Conservation (phyloP, 1,140 invertebrate genomes). For the Stratiolaelaps scimitus region DNA sequence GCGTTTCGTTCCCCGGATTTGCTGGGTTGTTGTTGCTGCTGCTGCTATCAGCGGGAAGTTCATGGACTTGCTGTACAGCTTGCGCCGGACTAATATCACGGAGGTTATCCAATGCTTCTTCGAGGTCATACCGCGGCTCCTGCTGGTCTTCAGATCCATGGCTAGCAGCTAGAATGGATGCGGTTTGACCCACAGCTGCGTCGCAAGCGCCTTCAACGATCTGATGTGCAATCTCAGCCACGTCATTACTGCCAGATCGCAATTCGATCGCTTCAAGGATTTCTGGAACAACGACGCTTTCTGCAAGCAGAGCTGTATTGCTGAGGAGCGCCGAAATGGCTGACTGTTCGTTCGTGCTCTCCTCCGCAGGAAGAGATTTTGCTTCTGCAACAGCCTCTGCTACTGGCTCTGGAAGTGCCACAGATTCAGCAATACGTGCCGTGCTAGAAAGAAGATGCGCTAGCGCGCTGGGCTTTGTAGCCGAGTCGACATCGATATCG, state of each 20-base stretch:
- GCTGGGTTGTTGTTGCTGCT: no score
- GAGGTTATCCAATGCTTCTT: constrained; percentile 15
- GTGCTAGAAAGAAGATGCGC: constrained; percentile 19
- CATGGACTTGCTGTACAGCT: not conserved
- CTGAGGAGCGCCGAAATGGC: constrained; percentile 27
- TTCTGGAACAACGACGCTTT: constrained; percentile 24
- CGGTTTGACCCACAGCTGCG: constrained; percentile 8
- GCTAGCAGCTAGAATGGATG: not conserved
- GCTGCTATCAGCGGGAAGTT: no score
- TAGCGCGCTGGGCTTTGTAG: not conserved
- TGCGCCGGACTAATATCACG: not conserved
- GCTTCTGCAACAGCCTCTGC: constrained; percentile 1
- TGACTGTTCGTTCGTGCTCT: not conserved
- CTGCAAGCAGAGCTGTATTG: constrained; percentile 11
- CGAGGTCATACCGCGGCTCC: constrained; percentile 15
- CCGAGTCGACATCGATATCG: not conserved
- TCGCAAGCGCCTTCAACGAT: constrained; percentile 14
- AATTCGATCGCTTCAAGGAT: not conserved
- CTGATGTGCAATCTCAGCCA: constrained; percentile 10
- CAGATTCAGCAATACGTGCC: constrained; percentile 15
- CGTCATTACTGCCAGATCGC: not conserved
- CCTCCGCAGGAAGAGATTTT: not conserved
- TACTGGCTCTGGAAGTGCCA: constrained; percentile 13
- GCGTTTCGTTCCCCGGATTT: no score
- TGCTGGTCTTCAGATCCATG: not conserved